Evolutionary conservation across 2,797 vertebrate species (phyloP).

Genomic region (Poecilia velifera): DNA sequence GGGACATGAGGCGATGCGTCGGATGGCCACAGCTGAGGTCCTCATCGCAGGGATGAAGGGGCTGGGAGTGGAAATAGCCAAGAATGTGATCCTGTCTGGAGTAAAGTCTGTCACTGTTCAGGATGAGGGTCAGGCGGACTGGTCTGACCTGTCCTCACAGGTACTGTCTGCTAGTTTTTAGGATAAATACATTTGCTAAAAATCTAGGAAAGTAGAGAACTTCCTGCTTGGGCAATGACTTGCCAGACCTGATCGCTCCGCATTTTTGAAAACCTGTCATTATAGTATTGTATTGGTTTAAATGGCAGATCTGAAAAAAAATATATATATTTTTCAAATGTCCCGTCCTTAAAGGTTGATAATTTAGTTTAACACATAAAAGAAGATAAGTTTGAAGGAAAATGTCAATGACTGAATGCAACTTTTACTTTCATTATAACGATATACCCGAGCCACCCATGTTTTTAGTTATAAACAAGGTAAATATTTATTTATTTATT

Average conservation of each 20-base stretch:
- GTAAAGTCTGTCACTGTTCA: constrained; percentile 88
- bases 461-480: background rate
- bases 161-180: constrained; percentile 58
- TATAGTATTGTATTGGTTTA: background rate
- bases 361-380: background rate
- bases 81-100: constrained; percentile 88
- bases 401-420: background rate
- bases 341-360: background rate
- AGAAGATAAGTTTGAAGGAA: background rate
- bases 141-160: constrained; percentile 86
- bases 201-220: no score
- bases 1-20: constrained; percentile 81
- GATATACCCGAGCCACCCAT: background rate
- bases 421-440: constrained; percentile 15
- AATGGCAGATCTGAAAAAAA: background rate
- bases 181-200: background rate
- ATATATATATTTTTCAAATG: background rate
- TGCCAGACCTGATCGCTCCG: background rate
- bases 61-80: constrained; percentile 89
- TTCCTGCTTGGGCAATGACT: background rate
- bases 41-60: constrained; percentile 88
- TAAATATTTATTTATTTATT: no score
- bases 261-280: background rate
- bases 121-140: constrained; percentile 74
- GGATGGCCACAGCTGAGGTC: constrained; percentile 76